Evolutionary conservation across 2,113 vertebrate genomes (phyloP), one percentile per base, ranked within the genome.

Genomic region (Meleagris gallopavo): DNA sequence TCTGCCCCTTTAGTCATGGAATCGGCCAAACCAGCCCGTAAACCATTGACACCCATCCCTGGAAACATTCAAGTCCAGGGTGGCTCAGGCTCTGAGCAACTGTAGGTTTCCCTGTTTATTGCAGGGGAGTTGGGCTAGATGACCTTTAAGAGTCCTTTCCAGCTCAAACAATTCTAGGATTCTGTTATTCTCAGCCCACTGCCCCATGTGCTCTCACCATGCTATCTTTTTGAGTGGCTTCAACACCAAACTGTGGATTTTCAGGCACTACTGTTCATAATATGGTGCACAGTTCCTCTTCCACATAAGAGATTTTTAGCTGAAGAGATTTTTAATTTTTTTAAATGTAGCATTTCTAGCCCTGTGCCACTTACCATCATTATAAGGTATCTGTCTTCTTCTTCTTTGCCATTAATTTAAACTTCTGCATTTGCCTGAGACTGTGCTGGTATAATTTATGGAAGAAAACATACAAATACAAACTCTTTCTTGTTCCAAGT

Each of bases 361-460:
- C 22, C 54, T 9, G 22, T 8, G 9, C 4, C 32, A 64, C 15
- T 76, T 46, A 41, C 6, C 29, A 24, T 36, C 41, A 66, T 15
- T 40, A 36, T 24, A 73, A 73, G 3, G 9, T 7, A 3, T 18
- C 27, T 74, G 21, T 43, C 13, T 55, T 22, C 12, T 6, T 10
- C 19, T 20, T 74, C 25, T 62, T 13, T 7, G 3, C 1, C 8
- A 22, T 52, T 55, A 13, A 27, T 41, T 45, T 58, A 18, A 2
- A 4, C 18, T 52, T 7, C 29, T 7, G 21, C 1, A 15, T 1
- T 8, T 11, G 19, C 20, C 1, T n/a, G 27, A 36, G 36, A 45
- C 22, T 52, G 15, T 46, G 22, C 38, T 61, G 25, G 14, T 67
- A 67, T 34, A 9, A 64, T 22, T 41, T 34, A 10, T 36, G 12